Conservation (phyloP, 2,888 invertebrate genomes). For the Protodeltote pygarga region DNA sequence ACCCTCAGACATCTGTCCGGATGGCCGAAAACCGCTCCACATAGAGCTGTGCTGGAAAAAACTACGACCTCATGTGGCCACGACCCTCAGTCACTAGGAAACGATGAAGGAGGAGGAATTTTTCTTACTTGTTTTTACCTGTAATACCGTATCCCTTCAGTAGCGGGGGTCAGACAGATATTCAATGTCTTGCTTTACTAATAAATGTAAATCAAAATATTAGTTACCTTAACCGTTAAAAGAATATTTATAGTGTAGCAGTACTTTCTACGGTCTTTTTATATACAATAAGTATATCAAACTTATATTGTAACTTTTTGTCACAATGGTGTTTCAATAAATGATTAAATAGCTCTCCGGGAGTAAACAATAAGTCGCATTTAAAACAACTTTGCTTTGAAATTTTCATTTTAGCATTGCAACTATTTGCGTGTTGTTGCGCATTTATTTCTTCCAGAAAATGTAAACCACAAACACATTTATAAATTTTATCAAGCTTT, state of each 20-base stretch:
- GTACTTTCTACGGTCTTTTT: constrained; percentile 11
- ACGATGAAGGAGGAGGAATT: too few relatives aligned
- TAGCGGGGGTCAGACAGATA: too few relatives aligned
- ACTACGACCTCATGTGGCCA: too few relatives aligned
- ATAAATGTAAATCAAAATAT: too few relatives aligned
- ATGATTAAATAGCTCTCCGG: constrained; percentile 69
- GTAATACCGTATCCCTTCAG: too few relatives aligned
- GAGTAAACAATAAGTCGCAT: constrained; percentile 67
- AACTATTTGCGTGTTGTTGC: constrained; percentile 55
- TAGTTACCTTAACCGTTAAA: too few relatives aligned
- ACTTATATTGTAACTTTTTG: constrained; percentile 58
- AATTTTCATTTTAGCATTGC: constrained; percentile 54
- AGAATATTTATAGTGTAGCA: neutral
- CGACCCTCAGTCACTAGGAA: too few relatives aligned
- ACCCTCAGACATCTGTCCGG: too few relatives aligned
- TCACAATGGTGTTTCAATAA: constrained; percentile 68
- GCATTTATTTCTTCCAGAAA: constrained; percentile 61
- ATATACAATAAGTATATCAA: constrained; percentile 55
- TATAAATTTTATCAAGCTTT: constrained; percentile 57
- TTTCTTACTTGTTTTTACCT: too few relatives aligned
- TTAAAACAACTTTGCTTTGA: constrained; percentile 69
- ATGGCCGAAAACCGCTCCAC: too few relatives aligned
- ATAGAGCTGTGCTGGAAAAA: too few relatives aligned
- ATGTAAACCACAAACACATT: constrained; percentile 70
- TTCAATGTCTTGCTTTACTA: too few relatives aligned